phyloP scores from a whole-genome alignment of 2,888 invertebrate genomes.

The Phyto melanocephala region DNA sequence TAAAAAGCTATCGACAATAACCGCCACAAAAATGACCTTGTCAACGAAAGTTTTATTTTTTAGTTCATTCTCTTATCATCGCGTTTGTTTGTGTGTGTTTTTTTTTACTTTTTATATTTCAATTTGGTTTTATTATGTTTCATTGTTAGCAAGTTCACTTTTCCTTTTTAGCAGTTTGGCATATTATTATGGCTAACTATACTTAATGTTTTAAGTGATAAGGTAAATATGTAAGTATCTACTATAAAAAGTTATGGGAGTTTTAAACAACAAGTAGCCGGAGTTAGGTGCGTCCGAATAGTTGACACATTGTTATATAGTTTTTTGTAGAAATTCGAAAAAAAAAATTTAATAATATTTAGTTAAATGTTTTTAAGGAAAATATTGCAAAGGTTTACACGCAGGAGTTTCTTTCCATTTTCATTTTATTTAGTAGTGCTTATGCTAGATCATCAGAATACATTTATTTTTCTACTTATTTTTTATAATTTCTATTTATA shows the following conservation, averaged over 20 bases:
- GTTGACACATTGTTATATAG: not conserved
- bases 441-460: no score
- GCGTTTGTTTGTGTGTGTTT: conserved; percentile 19
- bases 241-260: not conserved
- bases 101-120: not conserved
- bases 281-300: not conserved
- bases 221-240: not conserved
- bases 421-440: no score
- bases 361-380: no score
- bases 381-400: no score
- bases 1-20: not conserved
- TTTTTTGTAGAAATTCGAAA: not conserved
- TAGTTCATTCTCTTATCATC: conserved; percentile 8
- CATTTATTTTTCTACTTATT: no score
- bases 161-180: not conserved
- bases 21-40: conserved; percentile 57
- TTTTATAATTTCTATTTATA: no score
- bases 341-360: not conserved
- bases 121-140: conserved; percentile 11
- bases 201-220: not conserved
- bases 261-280: not conserved
- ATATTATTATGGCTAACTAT: conserved; percentile 9
- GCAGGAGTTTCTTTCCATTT: no score
- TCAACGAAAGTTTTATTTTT: conserved; percentile 41
- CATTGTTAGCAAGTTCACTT: not conserved